A percentile compares a stretch with the other conserved stretches of the same genome.
Evolutionary conservation across 2,113 vertebrate species (phyloP).

Genomic region (Mesoclemmys tuberculata): DNA sequence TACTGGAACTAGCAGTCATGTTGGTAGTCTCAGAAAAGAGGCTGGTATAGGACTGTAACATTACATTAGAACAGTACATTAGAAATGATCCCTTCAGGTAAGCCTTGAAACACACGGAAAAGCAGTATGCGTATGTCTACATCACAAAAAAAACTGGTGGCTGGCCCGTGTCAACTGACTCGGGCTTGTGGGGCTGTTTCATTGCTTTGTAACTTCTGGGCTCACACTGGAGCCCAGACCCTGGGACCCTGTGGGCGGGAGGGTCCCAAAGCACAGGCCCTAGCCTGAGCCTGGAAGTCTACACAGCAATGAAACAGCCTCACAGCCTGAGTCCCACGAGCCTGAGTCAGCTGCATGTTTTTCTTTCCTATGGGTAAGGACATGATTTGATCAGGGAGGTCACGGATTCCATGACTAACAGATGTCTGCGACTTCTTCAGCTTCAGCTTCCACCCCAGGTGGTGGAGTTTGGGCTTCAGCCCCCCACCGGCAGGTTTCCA

Average conservation of each 20-base stretch:
- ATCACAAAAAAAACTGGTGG: not conserved
- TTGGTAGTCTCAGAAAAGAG: not conserved
- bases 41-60: too few species aligned
- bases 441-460: too few species aligned
- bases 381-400: too few species aligned
- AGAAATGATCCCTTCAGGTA: not conserved
- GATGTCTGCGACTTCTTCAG: too few species aligned
- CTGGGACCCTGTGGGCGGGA: too few species aligned
- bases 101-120: not conserved
- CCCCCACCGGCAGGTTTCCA: too few species aligned
- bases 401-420: too few species aligned
- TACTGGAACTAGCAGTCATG: not conserved
- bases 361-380: not conserved
- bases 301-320: not conserved
- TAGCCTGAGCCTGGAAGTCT: not conserved
- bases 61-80: not conserved
- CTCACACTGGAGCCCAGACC: too few species aligned
- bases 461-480: too few species aligned
- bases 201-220: not conserved
- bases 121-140: not conserved
- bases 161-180: too few species aligned
- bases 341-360: not conserved
- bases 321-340: not conserved
- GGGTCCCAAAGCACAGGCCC: not conserved
- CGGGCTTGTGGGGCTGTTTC: not conserved